Base-by-base conservation (phyloP, 2,113 vertebrate genomes). In the Misgurnus anguillicaudatus region DNA sequence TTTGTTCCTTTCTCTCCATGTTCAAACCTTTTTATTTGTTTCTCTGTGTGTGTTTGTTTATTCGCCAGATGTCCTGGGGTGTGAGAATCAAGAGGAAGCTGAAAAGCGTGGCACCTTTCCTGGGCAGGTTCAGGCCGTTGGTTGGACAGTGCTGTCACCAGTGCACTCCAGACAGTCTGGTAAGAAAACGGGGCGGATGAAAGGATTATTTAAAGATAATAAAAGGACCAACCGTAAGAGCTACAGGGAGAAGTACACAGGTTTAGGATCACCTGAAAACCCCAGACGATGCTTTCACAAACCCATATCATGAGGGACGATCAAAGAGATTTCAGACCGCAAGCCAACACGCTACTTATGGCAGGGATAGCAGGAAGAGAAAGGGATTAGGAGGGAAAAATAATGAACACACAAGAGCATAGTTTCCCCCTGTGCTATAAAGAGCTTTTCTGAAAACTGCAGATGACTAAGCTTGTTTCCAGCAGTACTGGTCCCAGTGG, bases 141-240 rank as follows among this genome's bases (percentile, higher is more conserved):
- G 89, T 94, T 80, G 91, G 90, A 36, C 89, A 88, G 81, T 92
- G 92, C 82, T 94, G 93, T 83, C 89, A 91, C 81, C 90, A 88
- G 83, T 94, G 93, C 83, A 91, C 90, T 42, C 92, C 93, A 0
- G 85, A 92, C 81, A 93, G 93, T 82, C 81, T 93, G 86, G 93
- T 94, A 74, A 93, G 90, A 84, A 58, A 82, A 68, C 41, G 14
- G 64, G 31, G 55, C 65, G 48, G 75, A 31, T 73, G 41, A 69
- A 71, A 45, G n/a, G 73, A 64, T 76, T 76, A 76, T 64, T 76
- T 76, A 61, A 76, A 76, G 45, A 76, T 64, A 47, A 76, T 64
- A 64, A 76, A 75, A 76, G 61, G 42, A 76, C 60, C 64, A 76
- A 64, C 73, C n/a, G 73, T 24, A 41, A 64, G 73, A n/a, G 61